Conservation (phyloP, 2,888 invertebrate genomes). For the Ochropleura leucogaster region DNA sequence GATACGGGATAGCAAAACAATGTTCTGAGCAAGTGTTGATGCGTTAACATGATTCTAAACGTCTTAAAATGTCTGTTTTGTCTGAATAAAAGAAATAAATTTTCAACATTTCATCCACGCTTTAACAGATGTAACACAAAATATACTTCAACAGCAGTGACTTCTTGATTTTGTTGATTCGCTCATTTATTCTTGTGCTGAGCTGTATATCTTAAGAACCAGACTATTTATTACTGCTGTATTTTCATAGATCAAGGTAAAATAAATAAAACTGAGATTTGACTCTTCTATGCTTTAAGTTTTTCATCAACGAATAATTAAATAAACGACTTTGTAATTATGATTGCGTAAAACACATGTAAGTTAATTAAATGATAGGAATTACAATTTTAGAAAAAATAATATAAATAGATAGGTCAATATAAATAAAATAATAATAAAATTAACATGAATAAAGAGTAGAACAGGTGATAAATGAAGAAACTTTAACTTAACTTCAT, state of each 20-base stretch:
- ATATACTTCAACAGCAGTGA: constrained; percentile 72
- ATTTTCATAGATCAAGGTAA: not conserved
- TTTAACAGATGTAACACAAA: constrained; percentile 71
- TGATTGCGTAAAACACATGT: not conserved
- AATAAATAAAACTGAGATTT: not conserved
- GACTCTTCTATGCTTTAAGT: not conserved
- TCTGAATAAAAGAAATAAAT: constrained; percentile 11
- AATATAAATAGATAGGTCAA: not conserved
- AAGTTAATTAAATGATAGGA: constrained; percentile 6
- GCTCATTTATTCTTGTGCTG: constrained; percentile 17
- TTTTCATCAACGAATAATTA: not conserved
- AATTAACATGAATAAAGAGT: constrained; percentile 25
- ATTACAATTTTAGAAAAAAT: not conserved
- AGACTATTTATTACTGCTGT: not conserved
- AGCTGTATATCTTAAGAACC: constrained; percentile 5
- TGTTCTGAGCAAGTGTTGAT: constrained; percentile 37
- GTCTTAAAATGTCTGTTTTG: constrained; percentile 17
- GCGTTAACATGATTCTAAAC: constrained; percentile 51
- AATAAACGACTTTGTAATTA: not conserved
- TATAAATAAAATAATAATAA: too few relatives aligned
- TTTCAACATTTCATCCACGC: constrained; percentile 64
- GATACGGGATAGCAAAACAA: constrained; percentile 12
- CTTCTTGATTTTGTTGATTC: constrained; percentile 17
- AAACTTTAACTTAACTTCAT: constrained; percentile 9
- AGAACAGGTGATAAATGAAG: constrained; percentile 1